Evolutionary conservation across 2,113 vertebrate species (phyloP).

Genomic region (Platichthys stellatus): DNA sequence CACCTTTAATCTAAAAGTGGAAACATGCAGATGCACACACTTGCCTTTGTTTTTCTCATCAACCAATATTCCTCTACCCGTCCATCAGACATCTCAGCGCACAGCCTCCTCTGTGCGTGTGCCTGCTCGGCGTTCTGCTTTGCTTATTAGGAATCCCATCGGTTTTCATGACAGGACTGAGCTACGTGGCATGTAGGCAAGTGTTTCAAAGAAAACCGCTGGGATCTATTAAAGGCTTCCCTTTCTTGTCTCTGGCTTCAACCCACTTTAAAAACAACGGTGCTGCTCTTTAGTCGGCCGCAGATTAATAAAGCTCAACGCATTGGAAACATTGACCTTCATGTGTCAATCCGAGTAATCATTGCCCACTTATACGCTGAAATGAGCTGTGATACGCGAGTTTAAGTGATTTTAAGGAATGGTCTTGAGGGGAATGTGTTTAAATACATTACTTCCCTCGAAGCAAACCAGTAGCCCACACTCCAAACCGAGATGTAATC

Average conservation of each 20-base stretch:
- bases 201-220: constrained; percentile 33
- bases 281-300: constrained; percentile 22
- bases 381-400: neutral
- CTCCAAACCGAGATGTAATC: neutral
- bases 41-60: constrained; percentile 16
- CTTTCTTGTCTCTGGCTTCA: constrained; percentile 35
- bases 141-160: constrained; percentile 38
- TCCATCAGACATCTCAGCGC: constrained; percentile 39
- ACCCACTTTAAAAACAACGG: constrained; percentile 26
- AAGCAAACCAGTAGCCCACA: constrained; percentile 5
- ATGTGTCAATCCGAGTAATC: constrained; percentile 25
- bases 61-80: constrained; percentile 5
- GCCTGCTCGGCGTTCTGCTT: constrained; percentile 36
- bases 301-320: constrained; percentile 16
- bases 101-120: neutral
- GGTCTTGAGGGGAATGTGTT: neutral
- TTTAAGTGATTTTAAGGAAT: neutral
- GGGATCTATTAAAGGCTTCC: constrained; percentile 50
- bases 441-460: neutral
- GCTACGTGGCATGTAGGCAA: constrained; percentile 16
- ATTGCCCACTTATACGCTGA: neutral
- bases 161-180: constrained; percentile 23
- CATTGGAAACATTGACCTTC: constrained; percentile 15
- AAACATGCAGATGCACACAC: constrained; percentile 1
- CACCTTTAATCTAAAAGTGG: constrained; percentile 10